Percentiles rank a stretch among this genome's conserved stretches.
phyloP scores from a whole-genome alignment of 2,797 vertebrate species.

The Rhinichthys osculus region DNA sequence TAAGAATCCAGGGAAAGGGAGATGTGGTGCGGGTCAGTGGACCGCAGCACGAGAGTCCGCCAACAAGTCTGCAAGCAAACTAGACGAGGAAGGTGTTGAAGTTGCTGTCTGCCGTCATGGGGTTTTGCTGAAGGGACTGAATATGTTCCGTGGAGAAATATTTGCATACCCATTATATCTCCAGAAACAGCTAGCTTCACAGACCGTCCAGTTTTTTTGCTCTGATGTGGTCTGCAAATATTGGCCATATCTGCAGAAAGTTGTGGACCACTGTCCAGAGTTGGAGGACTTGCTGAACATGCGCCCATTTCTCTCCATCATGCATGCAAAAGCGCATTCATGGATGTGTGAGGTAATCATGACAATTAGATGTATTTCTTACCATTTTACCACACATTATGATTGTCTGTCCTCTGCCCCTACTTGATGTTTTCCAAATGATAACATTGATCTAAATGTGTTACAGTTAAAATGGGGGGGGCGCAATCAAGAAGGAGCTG shows the following conservation, averaged over 20 bases:
- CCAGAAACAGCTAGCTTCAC: not conserved
- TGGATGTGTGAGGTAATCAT: conserved; percentile 23
- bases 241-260: conserved; percentile 13
- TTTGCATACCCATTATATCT: conserved; percentile 22
- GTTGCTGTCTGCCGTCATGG: not conserved
- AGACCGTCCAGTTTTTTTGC: conserved; percentile 4
- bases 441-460: conserved; percentile 12
- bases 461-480: conserved; percentile 15
- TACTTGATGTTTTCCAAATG: conserved; percentile 2
- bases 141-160: conserved; percentile 26
- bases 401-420: conserved; percentile 3
- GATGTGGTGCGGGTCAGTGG: not conserved
- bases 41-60: conserved; percentile 16
- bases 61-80: conserved; percentile 19
- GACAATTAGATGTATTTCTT: not conserved
- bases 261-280: conserved; percentile 15
- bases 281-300: not conserved
- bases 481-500: not conserved
- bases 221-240: conserved; percentile 33
- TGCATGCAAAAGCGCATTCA: conserved; percentile 3
- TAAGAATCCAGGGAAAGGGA: not conserved
- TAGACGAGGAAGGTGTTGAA: conserved; percentile 30
- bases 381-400: not conserved
- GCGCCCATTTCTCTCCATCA: conserved; percentile 17
- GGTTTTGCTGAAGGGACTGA: conserved; percentile 15